Evolutionary conservation across 37 sponge, comb jelly and placozoan species (phyloP), one percentile per base, ranked within the genome.

Genomic region (Halisarca cf. caerulea): DNA sequence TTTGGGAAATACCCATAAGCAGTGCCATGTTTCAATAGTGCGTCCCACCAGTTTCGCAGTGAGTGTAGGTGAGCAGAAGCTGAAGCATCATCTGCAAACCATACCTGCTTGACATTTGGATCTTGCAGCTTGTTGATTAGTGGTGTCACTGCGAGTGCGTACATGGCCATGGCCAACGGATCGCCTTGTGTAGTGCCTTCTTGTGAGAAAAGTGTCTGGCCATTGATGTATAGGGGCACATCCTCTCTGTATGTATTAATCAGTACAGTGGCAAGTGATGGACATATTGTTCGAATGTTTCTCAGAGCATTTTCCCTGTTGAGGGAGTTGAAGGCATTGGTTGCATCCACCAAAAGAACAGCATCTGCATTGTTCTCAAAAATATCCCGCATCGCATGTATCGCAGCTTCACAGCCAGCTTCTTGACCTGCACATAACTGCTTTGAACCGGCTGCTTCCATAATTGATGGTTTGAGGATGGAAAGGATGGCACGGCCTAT

Each of bases 351-450:
- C 1, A 85, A 73, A n/a, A 82, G 47, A 4, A 69, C 66, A 34
- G 83, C 88, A 20, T 88, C 66, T 30, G 71, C 61, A 3, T 79
- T n/a, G 42, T 86, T 20, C 38, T 40, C 38, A 42, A 82, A 82
- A 36, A 84, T 18, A 17, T 74, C 23, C 36, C 58, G 55, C 73
- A 80, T 53, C 18, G 81, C 89, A 84, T 84, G 81, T 1, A 89
- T 70, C 18, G 89, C 83, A 24, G 85, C 89, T 70, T 89, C 89
- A 69, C 80, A 80, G 17, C 89, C 85, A 38, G 66, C 39, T 39
- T 59, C 30, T 3, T 91, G 92, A 17, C 88, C 92, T 42, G 92
- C 92, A 60, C 83, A 84, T 35, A 87, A 68, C 64, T 91, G 88
- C 8, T 85, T 23, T 32, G 85, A 59, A 20, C 86, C 88, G 4